A percentile compares a stretch with the other conserved stretches of the same genome.
Evolutionary conservation across 2,888 invertebrate species (phyloP).

Genomic region (Sphaerophoria taeniata): DNA sequence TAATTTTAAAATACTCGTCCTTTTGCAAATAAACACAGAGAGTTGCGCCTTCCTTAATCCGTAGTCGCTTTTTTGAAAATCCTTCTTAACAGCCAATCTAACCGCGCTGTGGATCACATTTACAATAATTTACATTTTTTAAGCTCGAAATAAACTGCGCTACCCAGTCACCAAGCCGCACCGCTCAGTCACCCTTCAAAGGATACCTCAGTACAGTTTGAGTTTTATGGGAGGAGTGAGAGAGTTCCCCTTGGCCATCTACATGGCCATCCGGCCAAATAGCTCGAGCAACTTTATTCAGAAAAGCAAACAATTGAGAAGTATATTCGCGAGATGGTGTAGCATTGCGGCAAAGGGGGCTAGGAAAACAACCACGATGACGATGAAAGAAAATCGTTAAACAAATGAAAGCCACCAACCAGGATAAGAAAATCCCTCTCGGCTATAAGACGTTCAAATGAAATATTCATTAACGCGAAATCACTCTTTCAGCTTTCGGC

Average conservation of each 20-base stretch:
- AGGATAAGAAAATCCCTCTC: constrained; percentile 66
- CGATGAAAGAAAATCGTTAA: constrained; percentile 72
- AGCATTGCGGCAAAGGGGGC: constrained; percentile 25
- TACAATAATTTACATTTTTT: constrained; percentile 80
- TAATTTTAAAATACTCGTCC: constrained; percentile 76
- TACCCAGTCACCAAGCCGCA: constrained; percentile 60
- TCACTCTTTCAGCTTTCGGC: constrained; percentile 67
- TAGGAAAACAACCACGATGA: constrained; percentile 43
- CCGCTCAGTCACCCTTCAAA: constrained; percentile 70
- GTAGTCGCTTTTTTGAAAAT: constrained; percentile 70
- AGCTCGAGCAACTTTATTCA: constrained; percentile 67
- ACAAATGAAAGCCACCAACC: constrained; percentile 72
- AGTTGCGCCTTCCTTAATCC: constrained; percentile 64
- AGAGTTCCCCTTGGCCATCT: constrained; percentile 59
- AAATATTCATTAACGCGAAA: constrained; percentile 79
- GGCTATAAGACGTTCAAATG: constrained; percentile 76
- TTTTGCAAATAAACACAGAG: constrained; percentile 11
- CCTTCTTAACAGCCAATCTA: constrained; percentile 77
- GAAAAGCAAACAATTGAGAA: constrained; percentile 68
- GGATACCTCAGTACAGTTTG: not conserved
- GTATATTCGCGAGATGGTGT: too few species aligned
- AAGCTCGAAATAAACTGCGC: constrained; percentile 69
- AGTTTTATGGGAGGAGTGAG: not conserved
- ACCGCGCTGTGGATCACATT: constrained; percentile 77
- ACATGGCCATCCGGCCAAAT: constrained; percentile 70